phyloP scores from a whole-genome alignment of 2,113 vertebrate genomes.

The Gymnarchus niloticus region DNA sequence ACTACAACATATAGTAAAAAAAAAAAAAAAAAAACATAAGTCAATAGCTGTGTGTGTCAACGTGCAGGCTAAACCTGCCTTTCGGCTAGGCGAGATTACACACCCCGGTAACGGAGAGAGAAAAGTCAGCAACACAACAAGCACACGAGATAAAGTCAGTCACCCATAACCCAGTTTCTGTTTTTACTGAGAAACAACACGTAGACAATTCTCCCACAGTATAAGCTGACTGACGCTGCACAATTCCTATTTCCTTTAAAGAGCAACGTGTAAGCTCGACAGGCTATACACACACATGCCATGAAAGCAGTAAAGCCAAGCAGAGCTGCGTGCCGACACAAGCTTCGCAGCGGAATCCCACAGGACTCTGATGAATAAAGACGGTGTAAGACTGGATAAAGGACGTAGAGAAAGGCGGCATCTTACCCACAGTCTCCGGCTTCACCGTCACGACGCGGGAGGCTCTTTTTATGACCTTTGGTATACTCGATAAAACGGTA shows the following conservation, averaged over 20 bases:
- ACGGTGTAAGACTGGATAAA: not conserved
- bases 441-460: not conserved
- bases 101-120: not conserved
- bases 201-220: too few relatives aligned
- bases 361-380: not conserved
- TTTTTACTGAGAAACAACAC: too few relatives aligned
- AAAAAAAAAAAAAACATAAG: not conserved
- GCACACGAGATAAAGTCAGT: not conserved
- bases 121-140: not conserved
- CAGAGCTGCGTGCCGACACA: not conserved
- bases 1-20: not conserved
- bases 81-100: not conserved
- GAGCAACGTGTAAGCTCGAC: too few relatives aligned
- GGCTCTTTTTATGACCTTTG: too few relatives aligned
- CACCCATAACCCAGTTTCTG: too few relatives aligned
- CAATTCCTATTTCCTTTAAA: too few relatives aligned
- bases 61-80: not conserved
- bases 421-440: not conserved
- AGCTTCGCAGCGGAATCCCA: not conserved
- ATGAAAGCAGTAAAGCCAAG: not conserved
- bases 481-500: not conserved
- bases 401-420: not conserved
- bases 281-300: not conserved
- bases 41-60: not conserved
- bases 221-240: too few relatives aligned